Evolutionary conservation across 2,113 vertebrate genomes (phyloP).

Genomic region (Leuciscus idus): DNA sequence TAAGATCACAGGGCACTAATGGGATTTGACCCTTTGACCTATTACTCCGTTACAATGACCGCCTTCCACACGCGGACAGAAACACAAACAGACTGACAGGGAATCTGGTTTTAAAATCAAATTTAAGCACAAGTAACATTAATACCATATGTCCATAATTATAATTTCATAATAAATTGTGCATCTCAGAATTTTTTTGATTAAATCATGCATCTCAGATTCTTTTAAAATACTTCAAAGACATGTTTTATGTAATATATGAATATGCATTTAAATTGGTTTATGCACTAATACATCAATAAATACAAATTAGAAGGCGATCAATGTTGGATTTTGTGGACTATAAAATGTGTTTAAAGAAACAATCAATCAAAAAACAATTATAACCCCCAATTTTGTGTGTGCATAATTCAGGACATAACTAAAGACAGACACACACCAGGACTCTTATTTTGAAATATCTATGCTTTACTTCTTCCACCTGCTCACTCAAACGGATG

Average conservation of each 20-base stretch:
- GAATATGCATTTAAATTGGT: too few relatives aligned
- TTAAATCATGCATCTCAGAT: background rate
- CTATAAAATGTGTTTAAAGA: background rate
- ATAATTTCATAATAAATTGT: background rate
- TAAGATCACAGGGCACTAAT: constrained; percentile 52
- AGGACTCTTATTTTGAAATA: background rate
- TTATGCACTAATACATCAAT: background rate
- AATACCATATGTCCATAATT: background rate
- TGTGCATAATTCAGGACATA: background rate
- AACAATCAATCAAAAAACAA: background rate
- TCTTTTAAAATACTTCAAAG: background rate
- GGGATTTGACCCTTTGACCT: constrained; percentile 50
- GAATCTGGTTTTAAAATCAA: background rate
- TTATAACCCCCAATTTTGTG: background rate
- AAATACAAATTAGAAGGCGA: background rate
- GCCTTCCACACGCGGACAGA: background rate
- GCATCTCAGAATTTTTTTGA: background rate
- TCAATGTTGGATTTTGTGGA: background rate
- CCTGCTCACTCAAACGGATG: too few relatives aligned
- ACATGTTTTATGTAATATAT: too few relatives aligned
- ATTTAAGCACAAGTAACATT: background rate
- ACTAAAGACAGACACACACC: background rate
- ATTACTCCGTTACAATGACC: constrained; percentile 38
- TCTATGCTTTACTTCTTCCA: too few relatives aligned
- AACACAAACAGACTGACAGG: background rate